Evolutionary conservation across 2,797 vertebrate genomes (phyloP).

Genomic region (Novumbra hubbsi): DNA sequence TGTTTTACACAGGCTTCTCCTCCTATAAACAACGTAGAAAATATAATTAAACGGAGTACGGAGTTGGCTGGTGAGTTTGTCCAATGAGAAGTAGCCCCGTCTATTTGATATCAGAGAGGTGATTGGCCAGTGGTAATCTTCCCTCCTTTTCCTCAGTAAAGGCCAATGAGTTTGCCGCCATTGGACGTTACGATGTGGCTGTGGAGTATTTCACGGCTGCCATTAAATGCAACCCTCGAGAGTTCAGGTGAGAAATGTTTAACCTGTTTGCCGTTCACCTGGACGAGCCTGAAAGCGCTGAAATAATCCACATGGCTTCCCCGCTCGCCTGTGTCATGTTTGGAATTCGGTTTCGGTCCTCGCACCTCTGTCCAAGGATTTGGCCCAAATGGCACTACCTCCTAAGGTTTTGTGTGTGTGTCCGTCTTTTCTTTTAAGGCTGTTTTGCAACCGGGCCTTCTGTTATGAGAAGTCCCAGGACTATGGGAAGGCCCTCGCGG

Average conservation of each 20-base stretch:
- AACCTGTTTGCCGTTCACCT: neutral
- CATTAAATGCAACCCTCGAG: conserved; percentile 81
- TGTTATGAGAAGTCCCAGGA: conserved; percentile 83
- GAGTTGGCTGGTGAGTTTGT: conserved; percentile 66
- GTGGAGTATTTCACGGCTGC: conserved; percentile 81
- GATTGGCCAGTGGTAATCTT: neutral
- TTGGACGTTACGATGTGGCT: conserved; percentile 70
- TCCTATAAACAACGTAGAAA: conserved; percentile 39
- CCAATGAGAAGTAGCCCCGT: neutral
- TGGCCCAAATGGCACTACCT: neutral
- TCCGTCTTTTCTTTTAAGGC: conserved; percentile 65
- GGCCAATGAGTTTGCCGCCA: conserved; percentile 73
- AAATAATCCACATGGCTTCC: neutral
- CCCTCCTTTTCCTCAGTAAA: conserved; percentile 53
- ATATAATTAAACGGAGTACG: conserved; percentile 69
- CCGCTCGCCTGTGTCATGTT: neutral
- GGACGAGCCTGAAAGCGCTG: neutral
- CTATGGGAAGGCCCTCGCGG: conserved; percentile 76
- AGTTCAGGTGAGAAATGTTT: conserved; percentile 71
- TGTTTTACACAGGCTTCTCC: conserved; percentile 35
- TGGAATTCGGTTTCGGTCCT: neutral
- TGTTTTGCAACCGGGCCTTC: conserved; percentile 89
- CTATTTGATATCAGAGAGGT: no score
- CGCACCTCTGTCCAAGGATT: neutral
- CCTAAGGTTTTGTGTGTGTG: no score